Evolutionary conservation across 2,113 vertebrate genomes (phyloP).

Genomic region (Melanotaenia duboulayi): DNA sequence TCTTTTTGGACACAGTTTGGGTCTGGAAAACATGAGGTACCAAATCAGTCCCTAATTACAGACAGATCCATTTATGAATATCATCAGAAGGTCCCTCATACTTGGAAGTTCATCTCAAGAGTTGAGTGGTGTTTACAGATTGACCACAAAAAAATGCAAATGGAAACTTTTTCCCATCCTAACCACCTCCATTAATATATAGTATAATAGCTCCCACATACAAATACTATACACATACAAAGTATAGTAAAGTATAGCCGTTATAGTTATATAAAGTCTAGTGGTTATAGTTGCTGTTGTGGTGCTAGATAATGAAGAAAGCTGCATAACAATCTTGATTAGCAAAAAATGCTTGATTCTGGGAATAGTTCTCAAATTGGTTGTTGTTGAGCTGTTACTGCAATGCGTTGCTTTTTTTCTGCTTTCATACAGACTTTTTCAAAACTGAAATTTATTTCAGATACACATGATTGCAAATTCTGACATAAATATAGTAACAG

Average conservation of each 20-base stretch:
- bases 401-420: constrained; percentile 3
- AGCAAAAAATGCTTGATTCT: constrained; percentile 10
- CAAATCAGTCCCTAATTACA: constrained; percentile 48
- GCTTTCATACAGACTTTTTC: constrained; percentile 1
- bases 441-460: not conserved
- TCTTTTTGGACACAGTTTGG: constrained; percentile 82
- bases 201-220: constrained; percentile 35
- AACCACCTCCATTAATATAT: constrained; percentile 23
- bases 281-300: too few species aligned
- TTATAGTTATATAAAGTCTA: too few species aligned
- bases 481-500: not conserved
- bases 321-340: constrained; percentile 36
- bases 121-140: constrained; percentile 39
- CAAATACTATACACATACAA: constrained; percentile 43
- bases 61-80: constrained; percentile 41
- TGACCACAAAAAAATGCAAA: constrained; percentile 34
- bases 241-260: not conserved
- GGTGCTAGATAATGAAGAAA: constrained; percentile 30
- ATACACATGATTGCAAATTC: not conserved
- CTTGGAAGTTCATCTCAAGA: constrained; percentile 15
- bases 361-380: constrained; percentile 14
- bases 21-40: constrained; percentile 78
- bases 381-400: constrained; percentile 21
- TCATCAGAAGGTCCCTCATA: constrained; percentile 10
- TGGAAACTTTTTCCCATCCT: constrained; percentile 20